Conservation (phyloP, 2,797 vertebrate genomes). For the Prionace glauca region DNA sequence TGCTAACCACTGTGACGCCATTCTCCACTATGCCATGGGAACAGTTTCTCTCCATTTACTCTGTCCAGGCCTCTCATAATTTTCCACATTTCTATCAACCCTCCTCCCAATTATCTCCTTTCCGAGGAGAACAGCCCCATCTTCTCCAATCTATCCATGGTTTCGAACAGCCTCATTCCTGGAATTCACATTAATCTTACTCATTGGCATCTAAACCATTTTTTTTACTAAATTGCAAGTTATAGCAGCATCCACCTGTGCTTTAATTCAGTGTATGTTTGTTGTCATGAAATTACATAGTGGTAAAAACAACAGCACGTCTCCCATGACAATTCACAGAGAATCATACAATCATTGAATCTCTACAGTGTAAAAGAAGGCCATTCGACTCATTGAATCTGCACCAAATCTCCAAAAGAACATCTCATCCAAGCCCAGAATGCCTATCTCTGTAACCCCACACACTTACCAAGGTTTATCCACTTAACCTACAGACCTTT, state of each 20-base stretch:
- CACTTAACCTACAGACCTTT: too few species aligned
- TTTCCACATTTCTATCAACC: neutral
- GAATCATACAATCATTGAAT: too few species aligned
- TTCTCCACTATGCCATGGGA: too few species aligned
- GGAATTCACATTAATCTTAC: neutral
- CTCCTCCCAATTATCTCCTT: neutral
- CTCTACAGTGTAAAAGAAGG: too few species aligned
- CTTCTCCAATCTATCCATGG: too few species aligned
- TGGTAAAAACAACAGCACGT: neutral
- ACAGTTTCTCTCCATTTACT: neutral
- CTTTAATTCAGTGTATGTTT: neutral
- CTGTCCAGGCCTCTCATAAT: neutral
- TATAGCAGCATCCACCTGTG: neutral
- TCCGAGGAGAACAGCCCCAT: neutral
- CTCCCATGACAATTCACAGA: neutral
- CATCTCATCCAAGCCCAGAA: too few species aligned
- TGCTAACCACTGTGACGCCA: too few species aligned
- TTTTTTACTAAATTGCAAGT: neutral
- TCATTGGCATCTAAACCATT: neutral
- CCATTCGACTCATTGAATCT: too few species aligned
- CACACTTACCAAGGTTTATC: too few species aligned
- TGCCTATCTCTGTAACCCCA: too few species aligned
- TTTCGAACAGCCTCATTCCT: too few species aligned
- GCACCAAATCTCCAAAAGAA: too few species aligned
- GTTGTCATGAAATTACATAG: neutral